A percentile compares a stretch with the other conserved stretches of the same genome.
Evolutionary conservation across 2,113 vertebrate genomes (phyloP).

Genomic region (Phyllostomus hastatus): DNA sequence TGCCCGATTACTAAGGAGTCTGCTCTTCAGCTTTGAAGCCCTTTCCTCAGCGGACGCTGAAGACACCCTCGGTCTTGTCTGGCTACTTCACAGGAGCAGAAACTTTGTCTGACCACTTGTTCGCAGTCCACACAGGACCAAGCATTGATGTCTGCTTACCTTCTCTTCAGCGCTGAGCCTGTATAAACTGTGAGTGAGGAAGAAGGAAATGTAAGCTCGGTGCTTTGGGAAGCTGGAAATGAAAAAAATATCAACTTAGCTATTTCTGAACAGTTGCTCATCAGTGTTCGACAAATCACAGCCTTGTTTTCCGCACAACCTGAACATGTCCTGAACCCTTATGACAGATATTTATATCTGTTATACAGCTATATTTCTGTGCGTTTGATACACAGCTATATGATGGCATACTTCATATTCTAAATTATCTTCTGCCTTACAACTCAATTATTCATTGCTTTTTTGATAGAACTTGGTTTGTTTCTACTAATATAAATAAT

Average conservation of each 20-base stretch:
- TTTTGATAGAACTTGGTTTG: neutral
- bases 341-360: neutral
- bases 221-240: neutral
- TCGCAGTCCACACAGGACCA: neutral
- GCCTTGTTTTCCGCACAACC: neutral
- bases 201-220: neutral
- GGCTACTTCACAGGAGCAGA: neutral
- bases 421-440: neutral
- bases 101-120: neutral
- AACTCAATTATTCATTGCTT: neutral
- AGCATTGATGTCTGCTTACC: neutral
- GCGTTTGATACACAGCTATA: neutral
- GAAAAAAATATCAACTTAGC: neutral
- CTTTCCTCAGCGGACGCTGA: neutral
- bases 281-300: neutral
- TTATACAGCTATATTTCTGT: neutral
- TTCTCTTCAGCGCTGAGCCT: neutral
- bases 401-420: neutral
- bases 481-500: slow-evolving; percentile 7
- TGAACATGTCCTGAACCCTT: neutral
- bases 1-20: neutral
- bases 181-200: neutral
- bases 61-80: neutral
- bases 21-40: neutral
- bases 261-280: neutral